Conservation (phyloP, 2,888 invertebrate genomes). For the Hyposoter didymator region DNA sequence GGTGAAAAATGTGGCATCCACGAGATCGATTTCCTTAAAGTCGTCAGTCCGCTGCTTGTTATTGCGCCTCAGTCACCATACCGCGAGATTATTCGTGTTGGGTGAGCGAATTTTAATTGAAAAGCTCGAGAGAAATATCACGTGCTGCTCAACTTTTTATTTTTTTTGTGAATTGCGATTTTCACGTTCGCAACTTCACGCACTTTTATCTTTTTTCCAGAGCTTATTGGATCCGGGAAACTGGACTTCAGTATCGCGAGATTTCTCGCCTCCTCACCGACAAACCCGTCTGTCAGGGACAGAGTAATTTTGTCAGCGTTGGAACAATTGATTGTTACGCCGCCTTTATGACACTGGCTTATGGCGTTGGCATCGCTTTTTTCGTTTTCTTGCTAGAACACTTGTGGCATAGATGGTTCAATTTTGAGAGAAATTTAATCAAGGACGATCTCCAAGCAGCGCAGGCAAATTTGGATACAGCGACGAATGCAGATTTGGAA, state of each 20-base stretch:
- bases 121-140: background rate
- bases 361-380: conserved; percentile 84
- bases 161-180: no score
- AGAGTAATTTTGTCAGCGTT: conserved; percentile 87
- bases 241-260: conserved; percentile 86
- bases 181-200: background rate
- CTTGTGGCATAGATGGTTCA: conserved; percentile 71
- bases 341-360: conserved; percentile 85
- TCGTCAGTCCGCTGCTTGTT: conserved; percentile 78
- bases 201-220: conserved; percentile 54
- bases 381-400: conserved; percentile 80
- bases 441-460: background rate
- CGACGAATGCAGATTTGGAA: background rate
- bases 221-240: conserved; percentile 86
- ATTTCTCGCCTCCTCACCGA: conserved; percentile 86
- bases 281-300: conserved; percentile 86
- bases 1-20: conserved; percentile 90
- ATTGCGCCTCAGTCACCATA: conserved; percentile 80
- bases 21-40: conserved; percentile 86
- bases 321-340: conserved; percentile 86
- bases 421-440: background rate
- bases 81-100: conserved; percentile 82
- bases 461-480: no score
- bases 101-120: conserved; percentile 69
- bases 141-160: no score